phyloP scores from a whole-genome alignment of 1,140 invertebrate species.

The Caenorhabditis elegans region DNA sequence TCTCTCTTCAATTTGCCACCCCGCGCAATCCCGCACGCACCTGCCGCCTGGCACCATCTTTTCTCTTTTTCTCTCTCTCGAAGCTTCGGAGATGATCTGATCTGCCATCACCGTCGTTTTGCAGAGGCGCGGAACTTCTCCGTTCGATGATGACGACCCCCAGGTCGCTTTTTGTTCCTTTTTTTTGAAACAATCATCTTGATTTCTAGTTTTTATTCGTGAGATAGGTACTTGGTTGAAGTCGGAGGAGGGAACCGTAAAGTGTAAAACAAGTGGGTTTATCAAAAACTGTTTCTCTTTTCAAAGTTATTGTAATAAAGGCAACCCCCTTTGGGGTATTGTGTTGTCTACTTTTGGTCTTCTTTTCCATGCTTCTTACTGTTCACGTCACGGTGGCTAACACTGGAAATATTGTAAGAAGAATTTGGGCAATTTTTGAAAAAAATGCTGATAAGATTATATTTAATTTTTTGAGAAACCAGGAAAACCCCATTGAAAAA shows the following conservation, averaged over 20 bases:
- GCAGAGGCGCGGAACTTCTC: too few relatives aligned
- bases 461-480: too few relatives aligned
- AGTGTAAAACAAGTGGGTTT: conserved; percentile 30
- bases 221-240: not conserved
- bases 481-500: too few relatives aligned
- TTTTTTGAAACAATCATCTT: conserved; percentile 23
- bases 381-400: not conserved
- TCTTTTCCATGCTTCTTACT: not conserved
- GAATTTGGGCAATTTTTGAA: too few relatives aligned
- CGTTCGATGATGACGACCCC: not conserved
- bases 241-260: not conserved
- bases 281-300: conserved; percentile 26
- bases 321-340: not conserved
- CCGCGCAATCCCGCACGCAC: conserved; percentile 6
- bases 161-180: not conserved
- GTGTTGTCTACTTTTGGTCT: not conserved
- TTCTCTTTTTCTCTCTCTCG: too few relatives aligned
- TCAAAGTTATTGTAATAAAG: conserved; percentile 19
- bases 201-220: not conserved
- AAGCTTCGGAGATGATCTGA: not conserved
- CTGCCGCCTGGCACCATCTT: not conserved
- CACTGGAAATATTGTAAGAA: too few relatives aligned
- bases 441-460: too few relatives aligned
- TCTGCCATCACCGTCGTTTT: too few relatives aligned
- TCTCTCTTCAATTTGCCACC: not conserved